Conservation (phyloP, 2,113 vertebrate genomes). For the Xerus inauris region DNA sequence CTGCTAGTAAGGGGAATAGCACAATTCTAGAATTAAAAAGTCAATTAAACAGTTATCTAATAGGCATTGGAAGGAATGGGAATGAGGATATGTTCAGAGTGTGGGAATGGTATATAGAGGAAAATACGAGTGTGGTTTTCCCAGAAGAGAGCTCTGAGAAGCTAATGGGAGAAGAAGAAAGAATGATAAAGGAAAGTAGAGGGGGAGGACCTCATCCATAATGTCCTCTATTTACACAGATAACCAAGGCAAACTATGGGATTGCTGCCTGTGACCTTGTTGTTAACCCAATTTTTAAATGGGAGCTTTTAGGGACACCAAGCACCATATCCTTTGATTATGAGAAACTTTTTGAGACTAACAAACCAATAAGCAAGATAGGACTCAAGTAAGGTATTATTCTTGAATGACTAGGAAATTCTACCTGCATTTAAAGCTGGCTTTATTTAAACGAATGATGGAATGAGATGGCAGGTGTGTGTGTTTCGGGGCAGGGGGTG, state of each 20-base stretch:
- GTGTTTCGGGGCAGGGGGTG: neutral
- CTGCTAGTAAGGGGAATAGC: neutral
- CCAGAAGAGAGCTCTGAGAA: neutral
- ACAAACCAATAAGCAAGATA: neutral
- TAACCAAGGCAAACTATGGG: neutral
- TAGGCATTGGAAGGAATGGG: neutral
- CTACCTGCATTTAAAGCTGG: constrained; percentile 39
- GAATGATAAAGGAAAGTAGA: neutral
- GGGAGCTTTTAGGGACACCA: neutral
- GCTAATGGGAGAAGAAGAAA: neutral
- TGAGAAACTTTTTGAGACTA: neutral
- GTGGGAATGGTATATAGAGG: neutral
- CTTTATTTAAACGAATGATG: neutral
- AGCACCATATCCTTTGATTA: neutral
- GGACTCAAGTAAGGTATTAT: neutral
- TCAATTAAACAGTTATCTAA: neutral
- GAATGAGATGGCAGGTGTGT: neutral
- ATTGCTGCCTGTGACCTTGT: neutral
- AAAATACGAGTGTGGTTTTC: neutral
- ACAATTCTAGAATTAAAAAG: neutral
- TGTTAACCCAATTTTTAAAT: neutral
- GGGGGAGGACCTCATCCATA: neutral
- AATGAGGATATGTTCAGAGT: neutral
- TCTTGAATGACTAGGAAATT: neutral
- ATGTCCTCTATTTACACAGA: neutral